These are phyloP conservation scores for Drosophila bunnanda DNA, from an alignment of 2,888 invertebrate species.

Conservation along the genomic window DNA sequence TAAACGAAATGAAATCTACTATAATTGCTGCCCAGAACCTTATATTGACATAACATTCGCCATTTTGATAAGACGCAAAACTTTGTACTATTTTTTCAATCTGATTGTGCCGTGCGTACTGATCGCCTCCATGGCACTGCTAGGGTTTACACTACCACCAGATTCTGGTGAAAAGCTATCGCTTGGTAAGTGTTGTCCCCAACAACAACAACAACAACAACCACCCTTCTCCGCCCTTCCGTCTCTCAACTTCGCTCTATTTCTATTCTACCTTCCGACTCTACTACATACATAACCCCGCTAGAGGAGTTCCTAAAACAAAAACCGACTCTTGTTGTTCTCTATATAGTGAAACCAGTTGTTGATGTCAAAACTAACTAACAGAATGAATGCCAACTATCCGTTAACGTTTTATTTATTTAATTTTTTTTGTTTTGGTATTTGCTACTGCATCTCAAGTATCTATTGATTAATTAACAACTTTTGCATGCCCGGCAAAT, in stretches of 20 bases:
- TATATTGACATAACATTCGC: constrained; percentile 99
- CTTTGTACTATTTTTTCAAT: constrained; percentile 99
- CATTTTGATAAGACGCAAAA: constrained; percentile 97
- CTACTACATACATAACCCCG: constrained; percentile 4
- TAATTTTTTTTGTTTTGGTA: not conserved
- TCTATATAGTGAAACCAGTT: constrained; percentile 1
- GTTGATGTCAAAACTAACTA: constrained; percentile 7
- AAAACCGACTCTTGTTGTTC: constrained; percentile 8
- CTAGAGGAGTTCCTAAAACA: constrained; percentile 5
- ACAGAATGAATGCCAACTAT: constrained; percentile 16
- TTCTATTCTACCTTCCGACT: constrained; percentile 13
- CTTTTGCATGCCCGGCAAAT: constrained; percentile 25
- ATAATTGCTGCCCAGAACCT: constrained; percentile 99
- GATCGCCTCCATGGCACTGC: constrained; percentile 99
- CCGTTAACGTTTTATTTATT: constrained; percentile 4
- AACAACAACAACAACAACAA: constrained; percentile 2
- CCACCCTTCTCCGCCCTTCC: constrained; percentile 13
- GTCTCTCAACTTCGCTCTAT: constrained; percentile 30
- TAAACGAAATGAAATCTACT: constrained; percentile 96
- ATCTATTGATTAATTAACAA: constrained; percentile 19
- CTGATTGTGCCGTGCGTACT: constrained; percentile 99
- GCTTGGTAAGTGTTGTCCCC: constrained; percentile 88
- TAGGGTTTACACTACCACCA: constrained; percentile 99
- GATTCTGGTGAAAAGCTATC: constrained; percentile 99
- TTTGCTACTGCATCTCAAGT: constrained; percentile 32